Base-by-base conservation (phyloP, 1,140 invertebrate species). In the Drosophila simulans region DNA sequence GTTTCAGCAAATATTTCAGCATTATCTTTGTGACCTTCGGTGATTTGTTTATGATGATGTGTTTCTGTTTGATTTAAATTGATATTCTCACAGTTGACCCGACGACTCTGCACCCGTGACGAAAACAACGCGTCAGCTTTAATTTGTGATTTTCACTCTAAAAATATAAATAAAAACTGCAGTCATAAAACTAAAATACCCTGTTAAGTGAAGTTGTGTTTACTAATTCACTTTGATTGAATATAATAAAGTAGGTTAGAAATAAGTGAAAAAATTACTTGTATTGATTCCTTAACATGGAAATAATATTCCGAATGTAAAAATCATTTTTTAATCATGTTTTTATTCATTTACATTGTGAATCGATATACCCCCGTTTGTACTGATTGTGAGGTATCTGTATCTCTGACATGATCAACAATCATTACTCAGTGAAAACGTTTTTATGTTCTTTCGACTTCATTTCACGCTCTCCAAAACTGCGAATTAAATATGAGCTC, bases 111-210 rank as follows among this genome's bases (percentile, higher is more conserved):
- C 15, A 72, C 69, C 65, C 53, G n/a, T 34, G 37, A 57, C 53
- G 43, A 42, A 37, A 49, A 40, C 37, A 39, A 73, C 82, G 88
- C 75, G 84, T 83, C 83, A 86, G 63, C 70, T 68, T 48, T 48
- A 76, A 83, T 76, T 88, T 79, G 58, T 79, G 75, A 79, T 80
- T 77, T 86, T 71, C 88, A 83, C 65, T 72, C 76, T 11, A 57
- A 58, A 76, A 62, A 62, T 59, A 71, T 48, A 40, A 22, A 65
- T 12, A 43, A 15, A 52, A 39, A 49, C 13, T 42, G 20, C 3
- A n/a, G 22, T 0, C 0, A 5, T 4, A 31, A 58, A 12, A 13
- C 4, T 5, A 4, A 15, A 60, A 57, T 74, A 60, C 63, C 34
- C 35, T 69, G 34, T 15, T 3, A 0, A 10, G 31, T 10, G 1